phyloP scores from a whole-genome alignment of 2,797 vertebrate genomes.

The Melanotaenia boesemani region DNA sequence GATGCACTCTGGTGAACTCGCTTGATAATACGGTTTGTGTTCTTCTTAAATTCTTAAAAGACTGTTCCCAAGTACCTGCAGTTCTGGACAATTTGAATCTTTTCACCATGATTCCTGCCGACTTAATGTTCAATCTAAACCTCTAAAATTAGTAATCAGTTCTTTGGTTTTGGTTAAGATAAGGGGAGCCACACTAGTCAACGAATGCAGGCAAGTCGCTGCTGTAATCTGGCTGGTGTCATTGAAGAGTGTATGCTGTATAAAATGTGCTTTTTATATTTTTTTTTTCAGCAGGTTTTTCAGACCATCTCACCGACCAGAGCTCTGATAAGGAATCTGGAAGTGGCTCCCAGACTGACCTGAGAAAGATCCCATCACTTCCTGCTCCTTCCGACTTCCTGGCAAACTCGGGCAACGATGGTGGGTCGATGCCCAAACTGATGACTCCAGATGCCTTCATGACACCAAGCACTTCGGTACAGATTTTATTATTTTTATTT shows the following conservation, averaged over 20 bases:
- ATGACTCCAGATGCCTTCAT: constrained; percentile 99
- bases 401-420: constrained; percentile 73
- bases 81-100: neutral
- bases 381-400: constrained; percentile 92
- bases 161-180: too few relatives aligned
- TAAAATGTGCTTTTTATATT: neutral
- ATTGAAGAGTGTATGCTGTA: too few relatives aligned
- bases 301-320: constrained; percentile 89
- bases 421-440: constrained; percentile 89
- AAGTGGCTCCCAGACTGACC: constrained; percentile 90
- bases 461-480: constrained; percentile 93
- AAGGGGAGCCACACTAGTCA: too few relatives aligned
- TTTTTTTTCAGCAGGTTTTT: constrained; percentile 79
- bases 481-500: neutral
- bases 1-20: too few relatives aligned
- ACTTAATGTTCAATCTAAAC: too few relatives aligned
- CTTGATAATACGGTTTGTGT: too few relatives aligned
- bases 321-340: constrained; percentile 88
- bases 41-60: too few relatives aligned
- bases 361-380: constrained; percentile 89
- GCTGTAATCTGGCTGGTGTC: too few relatives aligned
- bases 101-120: too few relatives aligned
- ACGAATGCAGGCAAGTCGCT: too few relatives aligned
- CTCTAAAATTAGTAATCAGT: too few relatives aligned
- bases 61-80: neutral